phyloP scores from a whole-genome alignment of 2,113 vertebrate genomes.

The Clarias gariepinus region DNA sequence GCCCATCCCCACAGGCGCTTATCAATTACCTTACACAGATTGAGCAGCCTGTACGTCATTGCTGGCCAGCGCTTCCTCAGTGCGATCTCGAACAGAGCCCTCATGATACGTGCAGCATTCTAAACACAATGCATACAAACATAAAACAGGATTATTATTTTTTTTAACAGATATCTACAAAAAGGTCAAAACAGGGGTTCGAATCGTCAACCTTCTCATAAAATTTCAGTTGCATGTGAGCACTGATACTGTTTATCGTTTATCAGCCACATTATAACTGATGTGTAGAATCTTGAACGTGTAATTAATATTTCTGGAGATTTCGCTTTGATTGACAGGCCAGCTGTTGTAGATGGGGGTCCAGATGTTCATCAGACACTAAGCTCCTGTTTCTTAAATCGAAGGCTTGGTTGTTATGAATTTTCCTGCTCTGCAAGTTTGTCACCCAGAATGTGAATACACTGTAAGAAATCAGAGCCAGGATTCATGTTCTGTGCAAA shows the following conservation, averaged over 20 bases:
- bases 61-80: conserved; percentile 94
- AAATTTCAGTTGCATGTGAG: not conserved
- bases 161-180: too few relatives aligned
- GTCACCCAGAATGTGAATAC: too few relatives aligned
- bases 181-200: not conserved
- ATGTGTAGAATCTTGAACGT: conserved; percentile 25
- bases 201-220: not conserved
- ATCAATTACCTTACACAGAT: conserved; percentile 95
- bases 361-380: conserved; percentile 42
- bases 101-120: conserved; percentile 95
- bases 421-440: too few relatives aligned
- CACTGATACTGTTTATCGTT: not conserved
- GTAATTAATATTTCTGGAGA: conserved; percentile 52
- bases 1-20: conserved; percentile 93
- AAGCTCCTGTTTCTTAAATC: not conserved
- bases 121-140: conserved; percentile 57
- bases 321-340: conserved; percentile 16
- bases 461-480: too few relatives aligned
- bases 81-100: conserved; percentile 95
- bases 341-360: conserved; percentile 26
- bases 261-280: not conserved
- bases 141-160: too few relatives aligned
- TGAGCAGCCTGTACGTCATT: conserved; percentile 94
- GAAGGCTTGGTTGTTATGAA: too few relatives aligned
- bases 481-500: too few relatives aligned